Conservation (phyloP, 1,140 invertebrate genomes). For the Anoplolepis gracilipes region DNA sequence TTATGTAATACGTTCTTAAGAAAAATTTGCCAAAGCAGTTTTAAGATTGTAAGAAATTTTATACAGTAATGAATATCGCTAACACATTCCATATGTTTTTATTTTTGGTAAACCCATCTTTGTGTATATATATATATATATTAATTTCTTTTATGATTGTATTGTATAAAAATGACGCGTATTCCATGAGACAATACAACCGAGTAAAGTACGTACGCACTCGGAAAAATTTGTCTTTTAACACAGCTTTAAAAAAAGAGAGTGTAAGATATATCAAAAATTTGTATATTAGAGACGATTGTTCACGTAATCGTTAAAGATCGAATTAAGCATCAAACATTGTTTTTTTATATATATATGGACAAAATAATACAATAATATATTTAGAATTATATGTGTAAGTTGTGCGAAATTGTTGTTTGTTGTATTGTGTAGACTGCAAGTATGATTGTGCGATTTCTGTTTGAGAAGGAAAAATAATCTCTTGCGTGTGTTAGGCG, state of each 20-base stretch:
- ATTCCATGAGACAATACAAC: conserved; percentile 71
- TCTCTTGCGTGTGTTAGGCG: not conserved
- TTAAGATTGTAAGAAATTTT: conserved; percentile 39
- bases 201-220: conserved; percentile 37
- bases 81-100: conserved; percentile 36
- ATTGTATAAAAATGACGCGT: conserved; percentile 1
- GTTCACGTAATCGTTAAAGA: conserved; percentile 42
- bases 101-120: not conserved
- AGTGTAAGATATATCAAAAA: conserved; percentile 56
- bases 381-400: conserved; percentile 24
- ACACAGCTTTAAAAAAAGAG: conserved; percentile 52
- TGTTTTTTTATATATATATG: conserved; percentile 57
- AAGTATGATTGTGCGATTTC: conserved; percentile 25
- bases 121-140: not conserved
- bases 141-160: conserved; percentile 18
- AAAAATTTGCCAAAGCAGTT: conserved; percentile 43
- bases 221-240: conserved; percentile 57
- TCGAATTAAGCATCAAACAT: conserved; percentile 44
- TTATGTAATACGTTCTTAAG: conserved; percentile 25
- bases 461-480: conserved; percentile 31
- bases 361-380: conserved; percentile 13
- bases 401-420: conserved; percentile 40
- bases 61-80: not conserved
- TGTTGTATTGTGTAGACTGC: conserved; percentile 26
- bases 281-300: conserved; percentile 58